Conservation (phyloP, 2,797 vertebrate genomes). For the Crocidura indochinensis region DNA sequence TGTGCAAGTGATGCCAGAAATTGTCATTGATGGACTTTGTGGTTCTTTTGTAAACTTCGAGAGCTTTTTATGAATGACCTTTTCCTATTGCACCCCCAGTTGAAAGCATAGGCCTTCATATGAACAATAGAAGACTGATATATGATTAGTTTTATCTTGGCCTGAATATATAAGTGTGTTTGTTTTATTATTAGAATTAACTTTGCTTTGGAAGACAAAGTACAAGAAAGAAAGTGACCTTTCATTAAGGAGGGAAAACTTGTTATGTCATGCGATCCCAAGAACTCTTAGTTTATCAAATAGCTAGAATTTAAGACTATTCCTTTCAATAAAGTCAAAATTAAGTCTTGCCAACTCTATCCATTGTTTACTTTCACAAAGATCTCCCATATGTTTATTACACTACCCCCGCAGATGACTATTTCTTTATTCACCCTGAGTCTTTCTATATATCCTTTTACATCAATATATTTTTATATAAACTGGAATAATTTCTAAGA, state of each 20-base stretch:
- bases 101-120: neutral
- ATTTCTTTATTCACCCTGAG: neutral
- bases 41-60: neutral
- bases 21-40: neutral
- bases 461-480: neutral
- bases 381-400: neutral
- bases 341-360: neutral
- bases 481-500: slow-evolving; percentile 1
- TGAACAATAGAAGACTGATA: neutral
- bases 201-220: slow-evolving; percentile 24
- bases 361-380: neutral
- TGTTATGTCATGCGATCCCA: neutral
- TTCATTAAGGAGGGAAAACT: slow-evolving; percentile 13
- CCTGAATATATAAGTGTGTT: neutral
- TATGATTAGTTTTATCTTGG: neutral
- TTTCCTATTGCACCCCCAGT: neutral
- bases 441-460: neutral
- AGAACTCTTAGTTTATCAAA: neutral
- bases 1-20: neutral
- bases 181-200: neutral
- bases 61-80: neutral
- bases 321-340: neutral
- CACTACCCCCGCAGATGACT: neutral
- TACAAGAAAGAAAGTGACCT: slow-evolving; percentile 14
- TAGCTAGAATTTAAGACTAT: neutral